Evolutionary conservation across 2,888 invertebrate species (phyloP), one percentile per base, ranked within the genome.

Genomic region (Drosophila meridiana): DNA sequence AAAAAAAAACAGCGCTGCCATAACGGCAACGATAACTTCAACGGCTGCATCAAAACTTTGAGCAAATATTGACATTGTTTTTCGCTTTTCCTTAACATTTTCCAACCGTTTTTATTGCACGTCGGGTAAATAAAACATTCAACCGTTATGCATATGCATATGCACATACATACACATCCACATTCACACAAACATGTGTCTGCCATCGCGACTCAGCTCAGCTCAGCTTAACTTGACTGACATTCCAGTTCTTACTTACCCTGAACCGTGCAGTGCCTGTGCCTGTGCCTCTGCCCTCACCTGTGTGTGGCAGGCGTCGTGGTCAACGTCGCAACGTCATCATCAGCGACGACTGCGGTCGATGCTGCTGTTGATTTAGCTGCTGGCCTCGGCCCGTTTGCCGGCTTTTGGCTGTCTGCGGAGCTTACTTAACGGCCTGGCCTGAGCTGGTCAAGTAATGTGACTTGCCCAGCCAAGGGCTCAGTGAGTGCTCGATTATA

Each of bases 41-140:
- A 50, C 38, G 72, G 53, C 62, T 48, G 56, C 57, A 69, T 47
- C 32, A 68, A 70, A 70, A 75, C 72, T 84, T 84, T 82, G 34
- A 36, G 67, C 65, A 89, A 87, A 87, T 82, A 89, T 90, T 90
- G 80, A 87, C 74, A 56, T 62, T 43, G 57, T 62, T 74, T 67
- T 57, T 62, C 58, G 45, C 59, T 78, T 65, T 69, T 69, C 53
- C 59, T 42, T 40, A 20, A 34, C 52, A 50, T 34, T 69, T 62
- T 32, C 53, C 14, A 45, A 43, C 53, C 47, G 52, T 6, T 43
- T 45, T 68, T 69, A 56, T 47, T 40, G 61, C 65, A 36, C 47
- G 40, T 40, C 34, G 20, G 43, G 79, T 69, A 89, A 87, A 84
- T 82, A 84, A 82, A 82, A 67, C 56, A 79, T 87, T 82, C 40